Percentiles rank a stretch among this genome's conserved stretches.
Conservation (phyloP, 92 coral and sea anemone species). For the Heliopora coerulea region DNA sequence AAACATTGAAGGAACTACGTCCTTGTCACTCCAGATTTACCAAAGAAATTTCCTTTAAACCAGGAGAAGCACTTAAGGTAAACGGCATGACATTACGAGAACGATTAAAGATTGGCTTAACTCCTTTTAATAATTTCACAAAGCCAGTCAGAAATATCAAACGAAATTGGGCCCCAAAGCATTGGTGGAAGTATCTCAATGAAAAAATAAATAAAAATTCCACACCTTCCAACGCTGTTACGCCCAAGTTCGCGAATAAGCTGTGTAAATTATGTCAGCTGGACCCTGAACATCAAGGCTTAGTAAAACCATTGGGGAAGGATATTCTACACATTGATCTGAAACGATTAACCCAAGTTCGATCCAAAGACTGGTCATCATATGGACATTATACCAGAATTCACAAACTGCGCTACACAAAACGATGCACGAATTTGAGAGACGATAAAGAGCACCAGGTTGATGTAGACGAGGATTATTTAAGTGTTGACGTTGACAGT, state of each 20-base stretch:
- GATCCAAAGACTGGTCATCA: conserved; percentile 27
- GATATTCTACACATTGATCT: conserved; percentile 32
- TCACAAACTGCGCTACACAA: conserved; percentile 37
- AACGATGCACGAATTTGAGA: not conserved
- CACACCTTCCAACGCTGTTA: not conserved
- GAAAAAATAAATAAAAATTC: conserved; percentile 11
- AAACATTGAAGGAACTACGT: conserved; percentile 27
- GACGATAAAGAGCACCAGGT: conserved; percentile 2
- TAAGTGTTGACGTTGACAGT: conserved; percentile 33
- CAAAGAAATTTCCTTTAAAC: conserved; percentile 14
- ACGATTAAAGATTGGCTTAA: conserved; percentile 27
- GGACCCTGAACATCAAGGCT: conserved; percentile 5
- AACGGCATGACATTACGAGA: conserved; percentile 8
- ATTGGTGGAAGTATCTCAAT: conserved; percentile 40
- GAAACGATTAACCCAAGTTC: conserved; percentile 35
- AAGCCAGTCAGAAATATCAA: not conserved
- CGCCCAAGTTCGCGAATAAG: conserved; percentile 5
- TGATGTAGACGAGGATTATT: conserved; percentile 39
- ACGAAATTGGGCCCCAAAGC: conserved; percentile 14
- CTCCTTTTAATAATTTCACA: not conserved
- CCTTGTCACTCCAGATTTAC: conserved; percentile 23
- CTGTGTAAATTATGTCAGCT: conserved; percentile 24
- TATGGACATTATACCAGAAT: conserved; percentile 34
- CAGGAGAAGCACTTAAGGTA: conserved; percentile 19
- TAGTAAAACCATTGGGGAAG: not conserved